Base-by-base conservation (phyloP, 2,113 vertebrate genomes). In the Rafetus swinhoei region DNA sequence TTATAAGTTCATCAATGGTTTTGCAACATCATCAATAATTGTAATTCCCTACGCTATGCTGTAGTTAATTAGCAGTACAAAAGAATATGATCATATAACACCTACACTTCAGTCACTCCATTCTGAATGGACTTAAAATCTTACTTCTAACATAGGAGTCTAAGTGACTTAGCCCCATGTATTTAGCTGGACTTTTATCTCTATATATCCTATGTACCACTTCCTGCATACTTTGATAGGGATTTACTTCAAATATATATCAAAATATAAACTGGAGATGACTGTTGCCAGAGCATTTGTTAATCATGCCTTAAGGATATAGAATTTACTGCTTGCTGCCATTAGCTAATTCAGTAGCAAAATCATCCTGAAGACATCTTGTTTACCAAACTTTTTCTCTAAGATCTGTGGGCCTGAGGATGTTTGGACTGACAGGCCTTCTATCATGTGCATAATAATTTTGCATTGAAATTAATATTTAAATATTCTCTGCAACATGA, bases 181-280 rank as follows among this genome's bases (percentile, higher is more conserved):
- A 94, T 89, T 56, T 56, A 86, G 80, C 14, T 14, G 77, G 65
- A 88, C 92, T 35, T 72, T 87, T 90, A 4, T 85, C 22, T 91
- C 93, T 62, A 57, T 82, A 24, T 81, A 90, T 93, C 94, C 86
- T 79, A 90, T 54, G 45, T 45, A 60, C 62, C 81, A 92, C 65
- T n/a, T 87, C 35, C 83, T 88, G 55, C 69, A 85, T 69, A 92
- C 90, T 81, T 85, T 81, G 65, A 84, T 27, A 92, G 21, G 86
- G 29, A 57, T 93, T 89, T 86, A 83, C 84, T 72, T 52, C 32
- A 82, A 80, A 19, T 57, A 76, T 27, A 29, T 21, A 45, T 45
- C 90, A 90, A 96, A 94, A 96, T 88, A 94, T 87, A 86, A 74
- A 54, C 55, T 56, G 74, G 29, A 81, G 82, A 27, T 11, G 85